These are phyloP conservation scores for Aythya baeri DNA, from an alignment of 2,113 vertebrate genomes.

Conservation along the genomic window DNA sequence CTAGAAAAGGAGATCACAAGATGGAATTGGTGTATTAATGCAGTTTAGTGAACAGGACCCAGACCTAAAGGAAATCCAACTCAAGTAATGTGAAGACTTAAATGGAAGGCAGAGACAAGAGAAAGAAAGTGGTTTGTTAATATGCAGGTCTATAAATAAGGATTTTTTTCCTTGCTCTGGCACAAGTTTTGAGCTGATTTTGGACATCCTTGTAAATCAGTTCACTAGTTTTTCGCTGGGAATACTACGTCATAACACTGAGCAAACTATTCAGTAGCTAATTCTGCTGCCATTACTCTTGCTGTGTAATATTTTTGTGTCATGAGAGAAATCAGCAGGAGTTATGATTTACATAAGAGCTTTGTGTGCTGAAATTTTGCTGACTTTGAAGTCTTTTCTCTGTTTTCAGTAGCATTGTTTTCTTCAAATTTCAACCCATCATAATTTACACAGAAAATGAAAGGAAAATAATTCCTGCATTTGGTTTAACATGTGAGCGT, in stretches of 20 bases:
- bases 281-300: neutral
- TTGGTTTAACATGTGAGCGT: neutral
- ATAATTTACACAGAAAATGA: neutral
- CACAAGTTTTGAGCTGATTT: neutral
- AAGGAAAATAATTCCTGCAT: neutral
- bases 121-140: conserved; percentile 40
- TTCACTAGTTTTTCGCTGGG: neutral
- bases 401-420: neutral
- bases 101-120: neutral
- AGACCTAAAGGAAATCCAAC: conserved; percentile 41
- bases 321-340: neutral
- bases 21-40: conserved; percentile 8
- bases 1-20: neutral
- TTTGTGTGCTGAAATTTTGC: neutral
- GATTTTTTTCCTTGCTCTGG: neutral
- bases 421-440: neutral
- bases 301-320: neutral
- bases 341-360: neutral
- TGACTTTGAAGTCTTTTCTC: neutral
- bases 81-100: neutral
- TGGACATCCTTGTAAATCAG: neutral
- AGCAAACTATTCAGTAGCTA: neutral
- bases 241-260: neutral
- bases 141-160: neutral
- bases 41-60: neutral